Conservation (phyloP, 2,113 vertebrate species). For the Malurus elegans region DNA sequence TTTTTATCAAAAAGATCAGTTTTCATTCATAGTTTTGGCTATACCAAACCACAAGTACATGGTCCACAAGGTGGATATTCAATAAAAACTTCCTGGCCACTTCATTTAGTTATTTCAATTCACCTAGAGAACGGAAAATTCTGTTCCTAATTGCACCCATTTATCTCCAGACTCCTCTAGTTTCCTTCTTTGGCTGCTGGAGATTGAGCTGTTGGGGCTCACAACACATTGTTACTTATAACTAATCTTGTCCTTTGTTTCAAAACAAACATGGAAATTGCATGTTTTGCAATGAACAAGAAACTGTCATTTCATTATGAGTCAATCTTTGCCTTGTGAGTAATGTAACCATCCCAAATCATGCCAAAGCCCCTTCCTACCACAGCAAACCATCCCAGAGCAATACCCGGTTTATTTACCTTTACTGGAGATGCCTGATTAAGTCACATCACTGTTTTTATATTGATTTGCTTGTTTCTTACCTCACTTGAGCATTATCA, state of each 20-base stretch:
- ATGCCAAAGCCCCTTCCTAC: background rate
- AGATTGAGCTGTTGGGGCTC: background rate
- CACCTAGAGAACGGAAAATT: background rate
- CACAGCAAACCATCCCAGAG: background rate
- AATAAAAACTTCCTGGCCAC: background rate
- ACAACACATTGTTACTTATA: background rate
- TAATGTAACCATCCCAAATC: background rate
- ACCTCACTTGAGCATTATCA: background rate
- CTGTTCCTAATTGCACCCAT: background rate
- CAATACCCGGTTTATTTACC: background rate
- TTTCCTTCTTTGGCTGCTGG: background rate
- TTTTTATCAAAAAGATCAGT: background rate
- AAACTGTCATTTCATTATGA: constrained; percentile 21
- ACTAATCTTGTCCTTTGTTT: background rate
- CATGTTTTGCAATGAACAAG: background rate
- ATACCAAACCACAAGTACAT: background rate
- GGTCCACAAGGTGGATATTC: background rate
- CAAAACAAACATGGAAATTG: background rate
- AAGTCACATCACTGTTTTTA: background rate
- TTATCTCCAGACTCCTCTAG: background rate
- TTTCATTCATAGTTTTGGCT: background rate
- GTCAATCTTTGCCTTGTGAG: background rate
- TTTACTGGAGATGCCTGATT: background rate
- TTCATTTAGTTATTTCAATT: background rate
- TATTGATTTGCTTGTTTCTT: background rate